Evolutionary conservation across 2,888 invertebrate species (phyloP), one percentile per base, ranked within the genome.

Genomic region (Flabesymbios commensalis): DNA sequence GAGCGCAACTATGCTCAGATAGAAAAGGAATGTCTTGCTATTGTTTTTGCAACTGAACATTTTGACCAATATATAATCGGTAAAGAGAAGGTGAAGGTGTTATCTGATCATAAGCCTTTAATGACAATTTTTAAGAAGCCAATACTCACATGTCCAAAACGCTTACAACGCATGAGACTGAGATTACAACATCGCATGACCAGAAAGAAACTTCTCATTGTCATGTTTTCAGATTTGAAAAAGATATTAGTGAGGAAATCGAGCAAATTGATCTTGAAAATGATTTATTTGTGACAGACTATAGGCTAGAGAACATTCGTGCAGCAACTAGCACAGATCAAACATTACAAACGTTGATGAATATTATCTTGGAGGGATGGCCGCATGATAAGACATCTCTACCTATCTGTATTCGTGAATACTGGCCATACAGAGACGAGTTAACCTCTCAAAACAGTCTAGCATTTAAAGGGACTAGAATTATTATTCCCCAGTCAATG

Each of bases 361-460:
- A 7, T 14, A 7, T 45, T 7, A 19, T 45, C 14, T 22, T 14
- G 7, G 19, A 45, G 10, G 45, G 45, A 14, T 45, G 45, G 45
- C 45, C 45, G 7, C 10, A 19, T 19, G 45, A 45, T 22, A 45
- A 45, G 45, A 10, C 19, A 14, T 7, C 7, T 14, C 7, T 45
- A 7, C 45, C 45, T 14, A 45, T 45, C 7, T 22, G 10, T 7
- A 14, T 10, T 22, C 10, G 45, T 7, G 45, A 45, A 19, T 45
- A 45, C 45, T 45, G 45, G 45, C 45, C 45, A 45, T 45, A 45
- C 45, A 14, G 45, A 14, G 45, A 45, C 7, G 45, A 45, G 19
- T 17, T 45, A 7, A 17, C 45, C 17, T 45, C 14, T 14, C 45
- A 45, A 19, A 19, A 45, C 19, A 22, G 45, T 7, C 10, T 45